phyloP scores from a whole-genome alignment of 2,113 vertebrate species.

The Papio anubis region DNA sequence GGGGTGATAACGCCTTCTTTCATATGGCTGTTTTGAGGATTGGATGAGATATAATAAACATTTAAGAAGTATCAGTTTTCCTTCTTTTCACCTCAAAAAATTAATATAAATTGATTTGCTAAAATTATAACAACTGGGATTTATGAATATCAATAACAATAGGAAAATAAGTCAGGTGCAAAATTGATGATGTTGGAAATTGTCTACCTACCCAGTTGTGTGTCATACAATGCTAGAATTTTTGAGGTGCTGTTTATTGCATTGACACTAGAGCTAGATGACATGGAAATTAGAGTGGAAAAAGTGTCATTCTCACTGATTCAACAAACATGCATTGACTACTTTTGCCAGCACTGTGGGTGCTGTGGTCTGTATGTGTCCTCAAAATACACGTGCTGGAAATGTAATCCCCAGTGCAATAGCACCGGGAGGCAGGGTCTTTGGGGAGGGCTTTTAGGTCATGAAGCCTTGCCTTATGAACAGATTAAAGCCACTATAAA shows the following conservation, averaged over 20 bases:
- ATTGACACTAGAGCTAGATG: background rate
- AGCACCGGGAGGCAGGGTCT: background rate
- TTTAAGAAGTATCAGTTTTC: background rate
- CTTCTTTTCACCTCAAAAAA: constrained; percentile 1
- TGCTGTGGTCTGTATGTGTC: background rate
- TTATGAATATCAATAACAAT: background rate
- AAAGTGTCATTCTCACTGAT: background rate
- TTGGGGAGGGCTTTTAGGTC: background rate
- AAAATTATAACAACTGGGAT: background rate
- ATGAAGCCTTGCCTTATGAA: background rate
- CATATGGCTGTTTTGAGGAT: background rate
- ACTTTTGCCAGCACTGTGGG: background rate
- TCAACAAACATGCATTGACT: background rate
- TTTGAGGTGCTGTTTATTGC: background rate
- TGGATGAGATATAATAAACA: background rate
- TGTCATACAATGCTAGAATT: background rate
- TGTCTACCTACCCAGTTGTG: background rate
- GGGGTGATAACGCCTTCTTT: background rate
- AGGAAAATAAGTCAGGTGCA: background rate
- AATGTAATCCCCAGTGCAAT: background rate
- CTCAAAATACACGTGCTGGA: background rate
- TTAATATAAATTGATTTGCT: constrained; percentile 5
- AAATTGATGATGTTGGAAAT: background rate
- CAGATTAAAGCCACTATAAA: background rate
- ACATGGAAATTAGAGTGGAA: background rate